Evolutionary conservation across 2,797 vertebrate genomes (phyloP).

Genomic region (Caiman crocodilus): DNA sequence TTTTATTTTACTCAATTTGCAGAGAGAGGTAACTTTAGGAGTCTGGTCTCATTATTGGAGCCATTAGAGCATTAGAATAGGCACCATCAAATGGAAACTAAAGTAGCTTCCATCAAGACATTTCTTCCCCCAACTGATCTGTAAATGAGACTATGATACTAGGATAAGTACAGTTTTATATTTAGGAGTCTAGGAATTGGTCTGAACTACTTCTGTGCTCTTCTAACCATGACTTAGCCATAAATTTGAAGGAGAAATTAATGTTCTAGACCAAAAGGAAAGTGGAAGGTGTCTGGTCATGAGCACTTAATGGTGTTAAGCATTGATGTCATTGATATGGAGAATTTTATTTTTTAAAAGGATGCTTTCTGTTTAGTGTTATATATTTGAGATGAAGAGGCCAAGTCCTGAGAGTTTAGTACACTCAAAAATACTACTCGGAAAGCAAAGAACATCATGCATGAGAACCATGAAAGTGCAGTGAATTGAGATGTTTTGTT

Average conservation of each 20-base stretch:
- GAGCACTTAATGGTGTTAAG: background rate
- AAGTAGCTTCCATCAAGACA: slow-evolving; percentile 1
- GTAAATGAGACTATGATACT: background rate
- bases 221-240: background rate
- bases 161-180: background rate
- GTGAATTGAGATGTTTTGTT: background rate
- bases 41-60: background rate
- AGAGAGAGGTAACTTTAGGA: background rate
- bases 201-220: background rate
- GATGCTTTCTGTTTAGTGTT: background rate
- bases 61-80: background rate
- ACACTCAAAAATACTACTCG: background rate
- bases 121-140: background rate
- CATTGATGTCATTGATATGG: background rate
- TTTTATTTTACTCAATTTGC: background rate
- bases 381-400: background rate
- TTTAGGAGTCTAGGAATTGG: background rate
- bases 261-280: background rate
- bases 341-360: background rate
- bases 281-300: background rate
- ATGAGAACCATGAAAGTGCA: background rate
- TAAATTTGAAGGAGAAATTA: background rate
- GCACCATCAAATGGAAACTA: background rate
- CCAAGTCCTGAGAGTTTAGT: background rate
- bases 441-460: background rate